Evolutionary conservation across 2,113 vertebrate species (phyloP).

Genomic region (Leucoraja erinaceus): DNA sequence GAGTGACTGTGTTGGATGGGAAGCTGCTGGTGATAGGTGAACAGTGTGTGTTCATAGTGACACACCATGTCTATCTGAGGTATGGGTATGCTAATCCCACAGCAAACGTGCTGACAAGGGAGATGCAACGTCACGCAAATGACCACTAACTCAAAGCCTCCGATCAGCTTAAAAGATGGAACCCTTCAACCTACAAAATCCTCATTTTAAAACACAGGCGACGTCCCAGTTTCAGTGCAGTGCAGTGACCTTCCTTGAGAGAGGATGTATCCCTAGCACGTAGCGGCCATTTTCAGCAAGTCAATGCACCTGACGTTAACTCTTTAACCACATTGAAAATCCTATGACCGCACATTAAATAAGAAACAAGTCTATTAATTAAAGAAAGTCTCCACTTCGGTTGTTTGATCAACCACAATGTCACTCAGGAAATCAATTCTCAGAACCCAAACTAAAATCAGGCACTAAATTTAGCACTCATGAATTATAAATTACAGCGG

Average conservation of each 20-base stretch:
- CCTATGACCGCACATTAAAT: not conserved
- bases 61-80: not conserved
- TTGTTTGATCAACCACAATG: constrained; percentile 14
- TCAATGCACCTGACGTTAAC: not conserved
- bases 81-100: not conserved
- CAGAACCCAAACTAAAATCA: not conserved
- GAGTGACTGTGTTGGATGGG: not conserved
- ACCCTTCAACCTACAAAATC: not conserved
- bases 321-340: not conserved
- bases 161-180: not conserved
- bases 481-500: not conserved
- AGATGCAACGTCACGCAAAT: not conserved
- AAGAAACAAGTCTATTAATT: constrained; percentile 15
- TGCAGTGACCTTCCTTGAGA: not conserved
- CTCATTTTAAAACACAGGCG: not conserved
- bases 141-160: not conserved
- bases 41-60: not conserved
- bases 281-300: not conserved
- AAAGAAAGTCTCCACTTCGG: not conserved
- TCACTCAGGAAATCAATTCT: constrained; percentile 1
- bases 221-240: not conserved
- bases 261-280: not conserved
- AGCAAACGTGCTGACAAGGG: not conserved
- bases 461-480: not conserved
- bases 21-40: not conserved